These are phyloP conservation scores for Brachyalestes nurse DNA, from an alignment of 2,797 vertebrate genomes.

Conservation along the genomic window DNA sequence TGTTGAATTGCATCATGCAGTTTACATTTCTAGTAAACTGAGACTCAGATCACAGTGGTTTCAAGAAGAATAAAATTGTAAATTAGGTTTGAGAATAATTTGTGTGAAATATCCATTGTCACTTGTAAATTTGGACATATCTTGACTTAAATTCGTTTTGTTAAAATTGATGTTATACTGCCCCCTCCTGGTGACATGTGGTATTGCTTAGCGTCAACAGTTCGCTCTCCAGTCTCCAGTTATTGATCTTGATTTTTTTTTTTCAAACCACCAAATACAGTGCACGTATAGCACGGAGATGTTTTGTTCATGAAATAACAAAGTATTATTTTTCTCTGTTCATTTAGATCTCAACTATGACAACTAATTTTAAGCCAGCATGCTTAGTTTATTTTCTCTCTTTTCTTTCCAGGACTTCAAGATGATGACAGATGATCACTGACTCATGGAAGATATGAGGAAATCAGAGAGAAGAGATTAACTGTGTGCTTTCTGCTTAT, in stretches of 20 bases:
- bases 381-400: slow-evolving; percentile 11
- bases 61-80: not conserved
- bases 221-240: not conserved
- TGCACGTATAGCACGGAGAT: not conserved
- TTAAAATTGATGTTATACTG: slow-evolving; percentile 68
- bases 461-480: slow-evolving; percentile 73
- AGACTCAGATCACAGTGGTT: slow-evolving; percentile 1
- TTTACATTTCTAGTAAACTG: slow-evolving; percentile 26
- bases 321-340: not conserved
- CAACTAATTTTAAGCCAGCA: not conserved
- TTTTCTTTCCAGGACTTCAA: slow-evolving; percentile 68
- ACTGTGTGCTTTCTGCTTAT: slow-evolving; percentile 72
- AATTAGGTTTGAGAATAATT: not conserved
- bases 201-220: slow-evolving; percentile 17
- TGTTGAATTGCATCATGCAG: not conserved
- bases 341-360: not conserved
- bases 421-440: slow-evolving; percentile 66
- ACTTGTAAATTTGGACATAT: slow-evolving; percentile 52
- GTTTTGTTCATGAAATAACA: not conserved
- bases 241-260: not conserved
- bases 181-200: slow-evolving; percentile 72
- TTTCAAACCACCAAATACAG: not conserved
- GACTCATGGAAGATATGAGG: slow-evolving; percentile 70
- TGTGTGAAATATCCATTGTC: slow-evolving; percentile 72
- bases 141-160: slow-evolving; percentile 26